A percentile compares a stretch with the other conserved stretches of the same genome.
These are phyloP conservation scores for Odontophorus gujanensis DNA, from an alignment of 2,113 vertebrate species.

Conservation along the genomic window DNA sequence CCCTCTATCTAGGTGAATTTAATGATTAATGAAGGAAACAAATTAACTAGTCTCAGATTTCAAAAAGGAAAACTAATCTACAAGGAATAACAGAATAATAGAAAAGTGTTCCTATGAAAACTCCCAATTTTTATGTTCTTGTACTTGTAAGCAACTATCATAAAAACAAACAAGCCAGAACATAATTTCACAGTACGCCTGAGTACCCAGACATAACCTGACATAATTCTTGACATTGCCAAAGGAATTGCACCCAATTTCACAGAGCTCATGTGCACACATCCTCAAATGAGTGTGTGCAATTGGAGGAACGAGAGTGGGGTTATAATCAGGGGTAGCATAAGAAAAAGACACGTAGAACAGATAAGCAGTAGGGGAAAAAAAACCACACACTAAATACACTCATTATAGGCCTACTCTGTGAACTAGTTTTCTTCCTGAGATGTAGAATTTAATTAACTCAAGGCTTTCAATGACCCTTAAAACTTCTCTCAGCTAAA, in stretches of 20 bases:
- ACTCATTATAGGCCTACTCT: background rate
- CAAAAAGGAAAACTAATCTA: background rate
- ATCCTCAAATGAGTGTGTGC: background rate
- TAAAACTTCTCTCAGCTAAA: background rate
- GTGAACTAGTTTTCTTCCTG: background rate
- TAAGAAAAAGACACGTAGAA: background rate
- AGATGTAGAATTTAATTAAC: background rate
- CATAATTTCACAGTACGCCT: background rate
- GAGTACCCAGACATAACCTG: background rate
- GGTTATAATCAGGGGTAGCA: background rate
- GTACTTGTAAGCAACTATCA: background rate
- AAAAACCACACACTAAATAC: background rate
- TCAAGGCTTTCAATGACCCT: background rate
- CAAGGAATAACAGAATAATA: background rate
- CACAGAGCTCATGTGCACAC: background rate
- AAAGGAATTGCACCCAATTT: background rate
- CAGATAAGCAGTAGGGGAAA: background rate
- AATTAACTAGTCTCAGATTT: background rate
- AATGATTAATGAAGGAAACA: constrained; percentile 25
- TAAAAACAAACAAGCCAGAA: background rate
- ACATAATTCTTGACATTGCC: background rate
- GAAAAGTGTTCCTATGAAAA: background rate
- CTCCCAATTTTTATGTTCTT: background rate
- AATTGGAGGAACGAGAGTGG: background rate
- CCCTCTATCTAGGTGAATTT: background rate